Percentiles rank a stretch among this genome's conserved stretches.
Conservation (phyloP, 2,113 vertebrate species). For the Tragelaphus imberbis region DNA sequence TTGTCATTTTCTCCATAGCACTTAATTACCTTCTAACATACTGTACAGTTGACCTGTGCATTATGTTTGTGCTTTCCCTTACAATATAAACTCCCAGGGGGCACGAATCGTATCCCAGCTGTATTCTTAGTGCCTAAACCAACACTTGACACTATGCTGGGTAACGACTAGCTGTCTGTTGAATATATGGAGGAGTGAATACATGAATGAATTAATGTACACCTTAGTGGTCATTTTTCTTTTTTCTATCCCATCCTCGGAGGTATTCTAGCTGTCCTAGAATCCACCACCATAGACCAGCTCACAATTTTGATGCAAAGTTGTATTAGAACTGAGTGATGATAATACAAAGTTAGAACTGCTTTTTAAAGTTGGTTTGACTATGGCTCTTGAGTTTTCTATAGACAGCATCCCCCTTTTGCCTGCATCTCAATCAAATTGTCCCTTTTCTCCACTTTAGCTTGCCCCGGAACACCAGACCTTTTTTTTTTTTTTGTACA, state of each 20-base stretch:
- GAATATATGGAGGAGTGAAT: neutral
- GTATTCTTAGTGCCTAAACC: neutral
- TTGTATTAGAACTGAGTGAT: neutral
- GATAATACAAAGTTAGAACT: neutral
- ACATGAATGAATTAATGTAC: neutral
- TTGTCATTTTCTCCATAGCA: neutral
- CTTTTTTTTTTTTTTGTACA: neutral
- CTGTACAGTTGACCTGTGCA: neutral
- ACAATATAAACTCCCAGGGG: neutral
- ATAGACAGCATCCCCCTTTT: neutral
- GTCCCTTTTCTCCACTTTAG: neutral
- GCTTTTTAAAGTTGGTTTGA: neutral
- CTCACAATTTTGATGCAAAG: neutral
- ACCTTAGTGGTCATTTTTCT: neutral
- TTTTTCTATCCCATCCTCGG: neutral
- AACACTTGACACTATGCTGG: neutral
- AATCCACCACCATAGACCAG: neutral
- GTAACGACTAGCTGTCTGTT: neutral
- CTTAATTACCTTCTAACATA: neutral
- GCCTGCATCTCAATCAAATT: neutral
- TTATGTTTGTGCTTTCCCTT: neutral
- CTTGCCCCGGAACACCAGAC: neutral
- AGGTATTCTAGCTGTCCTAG: neutral
- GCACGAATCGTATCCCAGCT: neutral
- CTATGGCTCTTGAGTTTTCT: neutral